Evolutionary conservation across 2,888 invertebrate species (phyloP).

Genomic region (Drosophila buzzatii): DNA sequence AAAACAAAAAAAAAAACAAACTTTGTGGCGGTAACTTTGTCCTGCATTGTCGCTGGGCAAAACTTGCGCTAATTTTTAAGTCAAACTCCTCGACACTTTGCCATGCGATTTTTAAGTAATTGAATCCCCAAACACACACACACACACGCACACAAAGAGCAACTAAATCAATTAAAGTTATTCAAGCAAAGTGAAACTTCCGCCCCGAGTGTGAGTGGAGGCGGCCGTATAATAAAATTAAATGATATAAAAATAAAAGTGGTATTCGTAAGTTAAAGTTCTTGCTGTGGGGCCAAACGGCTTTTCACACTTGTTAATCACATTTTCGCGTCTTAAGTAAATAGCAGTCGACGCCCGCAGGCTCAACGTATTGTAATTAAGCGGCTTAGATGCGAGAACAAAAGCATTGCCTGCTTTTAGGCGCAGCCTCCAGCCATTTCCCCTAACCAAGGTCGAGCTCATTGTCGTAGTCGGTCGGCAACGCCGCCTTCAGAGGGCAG

Average conservation of each 20-base stretch:
- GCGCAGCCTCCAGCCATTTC: constrained; percentile 44
- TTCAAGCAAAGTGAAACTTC: constrained; percentile 66
- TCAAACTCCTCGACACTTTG: constrained; percentile 63
- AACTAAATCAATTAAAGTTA: constrained; percentile 80
- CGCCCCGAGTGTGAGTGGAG: constrained; percentile 24
- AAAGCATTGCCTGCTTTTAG: constrained; percentile 73
- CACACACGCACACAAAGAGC: constrained; percentile 2
- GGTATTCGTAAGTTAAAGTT: constrained; percentile 23
- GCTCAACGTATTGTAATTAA: constrained; percentile 80
- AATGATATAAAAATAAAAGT: constrained; percentile 52
- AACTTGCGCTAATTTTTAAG: constrained; percentile 70
- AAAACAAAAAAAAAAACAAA: constrained; percentile 46
- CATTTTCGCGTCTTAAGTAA: constrained; percentile 81
- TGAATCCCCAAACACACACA: constrained; percentile 41
- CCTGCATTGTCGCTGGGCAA: constrained; percentile 47
- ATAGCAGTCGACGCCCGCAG: constrained; percentile 59
- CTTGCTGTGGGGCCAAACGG: constrained; percentile 53
- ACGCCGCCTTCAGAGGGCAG: constrained; percentile 74
- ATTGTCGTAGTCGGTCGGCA: constrained; percentile 46
- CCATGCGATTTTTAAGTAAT: constrained; percentile 68
- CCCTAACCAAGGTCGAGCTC: constrained; percentile 64
- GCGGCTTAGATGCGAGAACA: constrained; percentile 75
- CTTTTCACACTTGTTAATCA: constrained; percentile 82
- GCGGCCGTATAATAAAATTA: constrained; percentile 54
- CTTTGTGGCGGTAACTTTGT: constrained; percentile 66